Evolutionary conservation across 2,888 invertebrate genomes (phyloP).

Genomic region (Chrysomela aeneicollis): DNA sequence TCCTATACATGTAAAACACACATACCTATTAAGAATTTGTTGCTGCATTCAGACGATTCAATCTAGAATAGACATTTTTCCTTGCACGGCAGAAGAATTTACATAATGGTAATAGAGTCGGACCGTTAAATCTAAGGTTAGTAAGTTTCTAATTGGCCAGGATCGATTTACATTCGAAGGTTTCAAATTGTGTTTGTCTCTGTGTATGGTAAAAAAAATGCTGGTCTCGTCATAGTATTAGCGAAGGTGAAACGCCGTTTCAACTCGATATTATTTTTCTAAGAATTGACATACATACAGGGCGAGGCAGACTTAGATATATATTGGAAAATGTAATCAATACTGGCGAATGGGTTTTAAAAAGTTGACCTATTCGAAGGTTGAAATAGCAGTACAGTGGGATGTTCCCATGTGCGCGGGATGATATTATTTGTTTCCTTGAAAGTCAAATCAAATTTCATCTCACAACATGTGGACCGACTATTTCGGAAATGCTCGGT

Average conservation of each 20-base stretch:
- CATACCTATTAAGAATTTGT: not conserved
- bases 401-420: not conserved
- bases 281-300: too few relatives aligned
- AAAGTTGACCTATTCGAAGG: not conserved
- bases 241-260: not conserved
- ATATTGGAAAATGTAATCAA: too few relatives aligned
- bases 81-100: slow-evolving; percentile 20
- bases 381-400: not conserved
- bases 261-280: not conserved
- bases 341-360: not conserved
- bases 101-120: slow-evolving; percentile 26
- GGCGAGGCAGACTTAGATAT: too few relatives aligned
- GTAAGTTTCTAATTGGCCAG: slow-evolving; percentile 17
- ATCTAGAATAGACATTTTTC: not conserved
- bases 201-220: not conserved
- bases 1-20: not conserved
- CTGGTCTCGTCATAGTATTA: not conserved
- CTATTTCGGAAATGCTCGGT: not conserved
- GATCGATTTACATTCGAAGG: slow-evolving; percentile 10
- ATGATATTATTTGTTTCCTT: not conserved
- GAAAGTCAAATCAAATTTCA: not conserved
- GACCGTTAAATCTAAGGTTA: slow-evolving; percentile 31
- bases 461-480: not conserved
- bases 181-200: not conserved
- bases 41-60: not conserved